These are phyloP conservation scores for Microplitis mediator DNA, from an alignment of 1,140 invertebrate species.

Conservation along the genomic window DNA sequence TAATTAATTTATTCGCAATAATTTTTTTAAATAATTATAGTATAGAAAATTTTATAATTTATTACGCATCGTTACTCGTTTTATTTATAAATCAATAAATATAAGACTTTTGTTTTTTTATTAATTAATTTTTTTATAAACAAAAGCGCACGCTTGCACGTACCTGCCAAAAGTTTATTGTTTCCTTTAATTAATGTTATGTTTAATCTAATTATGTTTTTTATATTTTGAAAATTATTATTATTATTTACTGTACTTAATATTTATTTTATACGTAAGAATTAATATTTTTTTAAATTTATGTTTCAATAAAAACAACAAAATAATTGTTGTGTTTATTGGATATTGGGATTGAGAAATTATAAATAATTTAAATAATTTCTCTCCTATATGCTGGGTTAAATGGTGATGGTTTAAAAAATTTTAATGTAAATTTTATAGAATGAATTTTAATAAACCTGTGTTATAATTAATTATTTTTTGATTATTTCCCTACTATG, in stretches of 20 bases:
- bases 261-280: neutral
- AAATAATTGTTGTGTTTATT: constrained; percentile 1
- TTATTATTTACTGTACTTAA: neutral
- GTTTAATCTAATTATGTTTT: neutral
- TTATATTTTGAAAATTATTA: neutral
- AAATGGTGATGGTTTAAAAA: neutral
- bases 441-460: neutral
- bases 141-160: constrained; percentile 53
- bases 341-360: constrained; percentile 5
- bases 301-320: neutral
- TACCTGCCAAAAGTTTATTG: constrained; percentile 50
- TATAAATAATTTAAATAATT: neutral
- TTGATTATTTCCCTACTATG: too few species aligned
- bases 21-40: too few species aligned
- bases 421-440: neutral
- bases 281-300: neutral
- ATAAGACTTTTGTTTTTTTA: constrained; percentile 1
- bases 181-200: neutral
- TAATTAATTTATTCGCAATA: neutral
- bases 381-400: neutral
- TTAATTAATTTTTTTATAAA: constrained; percentile 2
- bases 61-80: neutral
- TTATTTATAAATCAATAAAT: neutral
- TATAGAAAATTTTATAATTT: neutral
- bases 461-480: neutral